phyloP scores from a whole-genome alignment of 1,140 invertebrate species.

The Apis florea region DNA sequence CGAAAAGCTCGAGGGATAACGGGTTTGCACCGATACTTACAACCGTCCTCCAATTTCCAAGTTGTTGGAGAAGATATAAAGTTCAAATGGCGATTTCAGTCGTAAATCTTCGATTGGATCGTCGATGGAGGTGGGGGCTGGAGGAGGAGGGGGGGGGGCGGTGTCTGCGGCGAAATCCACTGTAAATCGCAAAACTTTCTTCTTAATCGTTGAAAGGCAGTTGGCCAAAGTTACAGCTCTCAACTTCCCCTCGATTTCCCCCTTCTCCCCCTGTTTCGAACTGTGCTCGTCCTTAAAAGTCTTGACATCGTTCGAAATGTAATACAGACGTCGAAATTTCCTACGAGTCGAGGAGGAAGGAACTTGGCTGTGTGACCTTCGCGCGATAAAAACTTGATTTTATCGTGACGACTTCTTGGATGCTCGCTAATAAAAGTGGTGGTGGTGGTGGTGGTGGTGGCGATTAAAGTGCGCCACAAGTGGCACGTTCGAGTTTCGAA shows the following conservation, averaged over 20 bases:
- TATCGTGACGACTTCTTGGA: neutral
- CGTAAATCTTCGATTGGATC: slow-evolving; percentile 63
- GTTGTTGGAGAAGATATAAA: slow-evolving; percentile 57
- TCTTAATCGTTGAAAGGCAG: slow-evolving; percentile 64
- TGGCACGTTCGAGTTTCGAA: too few relatives aligned
- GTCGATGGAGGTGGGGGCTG: too few relatives aligned
- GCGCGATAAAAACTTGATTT: neutral
- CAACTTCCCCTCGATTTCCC: slow-evolving; percentile 40
- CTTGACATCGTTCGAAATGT: slow-evolving; percentile 6
- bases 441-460: too few relatives aligned
- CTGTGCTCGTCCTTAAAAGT: slow-evolving; percentile 6
- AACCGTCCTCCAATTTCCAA: slow-evolving; percentile 49
- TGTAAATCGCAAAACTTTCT: slow-evolving; percentile 64
- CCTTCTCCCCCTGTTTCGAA: neutral
- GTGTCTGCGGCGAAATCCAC: slow-evolving; percentile 61
- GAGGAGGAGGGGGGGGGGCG: too few relatives aligned
- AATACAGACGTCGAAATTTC: neutral
- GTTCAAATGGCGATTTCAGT: slow-evolving; percentile 60
- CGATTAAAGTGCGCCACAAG: too few relatives aligned
- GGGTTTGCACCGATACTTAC: slow-evolving; percentile 28
- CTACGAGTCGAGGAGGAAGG: neutral
- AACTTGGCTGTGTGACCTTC: neutral
- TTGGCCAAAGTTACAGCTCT: slow-evolving; percentile 56
- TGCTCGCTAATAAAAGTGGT: too few relatives aligned
- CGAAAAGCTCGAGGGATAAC: slow-evolving; percentile 4